These are phyloP conservation scores for Eucidaris tribuloides DNA, from an alignment of 35 echinoderm and acorn worm genomes.

Conservation along the genomic window DNA sequence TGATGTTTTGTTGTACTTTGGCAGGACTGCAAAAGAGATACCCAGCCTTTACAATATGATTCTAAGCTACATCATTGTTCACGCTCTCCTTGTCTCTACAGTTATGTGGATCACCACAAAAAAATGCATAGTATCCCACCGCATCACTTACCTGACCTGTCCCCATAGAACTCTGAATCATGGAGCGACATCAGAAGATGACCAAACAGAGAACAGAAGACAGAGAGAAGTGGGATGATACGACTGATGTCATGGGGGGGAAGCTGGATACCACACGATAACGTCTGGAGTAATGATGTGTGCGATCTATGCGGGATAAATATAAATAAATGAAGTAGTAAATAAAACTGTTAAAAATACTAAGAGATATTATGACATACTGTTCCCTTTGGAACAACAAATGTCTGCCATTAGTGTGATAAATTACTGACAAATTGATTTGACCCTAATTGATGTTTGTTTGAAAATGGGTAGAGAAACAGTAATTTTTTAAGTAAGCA, in stretches of 20 bases:
- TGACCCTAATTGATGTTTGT: too few species aligned
- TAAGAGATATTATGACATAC: too few species aligned
- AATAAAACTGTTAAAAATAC: too few species aligned
- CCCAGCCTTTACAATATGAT: too few species aligned
- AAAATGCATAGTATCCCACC: not conserved
- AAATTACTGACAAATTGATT: too few species aligned
- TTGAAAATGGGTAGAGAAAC: too few species aligned
- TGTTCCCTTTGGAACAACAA: too few species aligned
- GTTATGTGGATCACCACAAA: not conserved
- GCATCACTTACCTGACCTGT: constrained; percentile 62
- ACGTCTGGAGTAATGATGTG: constrained; percentile 63
- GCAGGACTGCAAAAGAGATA: too few species aligned
- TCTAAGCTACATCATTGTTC: not conserved
- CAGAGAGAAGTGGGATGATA: constrained; percentile 80
- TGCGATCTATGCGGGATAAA: constrained; percentile 39
- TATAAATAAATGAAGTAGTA: too few species aligned
- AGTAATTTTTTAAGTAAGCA: too few species aligned
- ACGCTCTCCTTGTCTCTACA: not conserved
- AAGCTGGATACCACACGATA: constrained; percentile 73
- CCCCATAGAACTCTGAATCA: constrained; percentile 87
- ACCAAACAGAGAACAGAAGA: constrained; percentile 93
- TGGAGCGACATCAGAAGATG: constrained; percentile 85
- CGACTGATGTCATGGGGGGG: constrained; percentile 46
- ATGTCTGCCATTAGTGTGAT: too few species aligned
- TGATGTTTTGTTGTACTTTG: too few species aligned